A percentile compares a stretch with the other conserved stretches of the same genome.
Conservation (phyloP, 2,113 vertebrate genomes). For the Sinocyclocheilus grahami region DNA sequence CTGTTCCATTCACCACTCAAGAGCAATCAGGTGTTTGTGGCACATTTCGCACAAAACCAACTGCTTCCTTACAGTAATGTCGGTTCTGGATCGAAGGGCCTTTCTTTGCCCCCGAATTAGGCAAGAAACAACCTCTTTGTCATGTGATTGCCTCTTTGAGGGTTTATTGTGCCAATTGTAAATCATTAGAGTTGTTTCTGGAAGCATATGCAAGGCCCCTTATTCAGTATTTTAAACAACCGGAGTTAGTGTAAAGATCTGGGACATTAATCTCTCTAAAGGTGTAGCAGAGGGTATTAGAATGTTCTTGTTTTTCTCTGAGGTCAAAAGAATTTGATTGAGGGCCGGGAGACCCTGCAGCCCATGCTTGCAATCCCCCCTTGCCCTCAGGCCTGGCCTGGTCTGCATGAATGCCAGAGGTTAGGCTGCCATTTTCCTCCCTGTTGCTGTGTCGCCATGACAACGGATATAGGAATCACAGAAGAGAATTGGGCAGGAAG, state of each 20-base stretch:
- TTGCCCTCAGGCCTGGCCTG: conserved; percentile 81
- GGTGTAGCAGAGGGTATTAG: conserved; percentile 72
- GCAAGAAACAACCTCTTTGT: conserved; percentile 27
- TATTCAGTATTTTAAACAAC: neutral
- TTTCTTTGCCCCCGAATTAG: conserved; percentile 51
- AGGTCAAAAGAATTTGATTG: conserved; percentile 54
- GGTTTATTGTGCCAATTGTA: conserved; percentile 29
- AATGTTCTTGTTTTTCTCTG: conserved; percentile 86
- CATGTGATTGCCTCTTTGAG: conserved; percentile 33
- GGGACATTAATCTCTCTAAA: conserved; percentile 26
- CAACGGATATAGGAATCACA: too few relatives aligned
- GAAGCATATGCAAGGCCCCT: conserved; percentile 14
- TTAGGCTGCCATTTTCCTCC: too few relatives aligned
- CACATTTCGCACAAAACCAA: conserved; percentile 70
- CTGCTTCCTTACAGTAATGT: conserved; percentile 56
- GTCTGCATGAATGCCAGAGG: too few relatives aligned
- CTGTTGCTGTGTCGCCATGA: too few relatives aligned
- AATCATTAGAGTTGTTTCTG: conserved; percentile 34
- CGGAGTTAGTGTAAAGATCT: neutral
- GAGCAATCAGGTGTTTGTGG: conserved; percentile 80
- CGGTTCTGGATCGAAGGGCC: conserved; percentile 40
- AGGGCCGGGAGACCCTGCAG: conserved; percentile 30
- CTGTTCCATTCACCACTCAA: conserved; percentile 74
- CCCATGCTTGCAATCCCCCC: conserved; percentile 70
- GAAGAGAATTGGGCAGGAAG: too few relatives aligned